Evolutionary conservation across 2,888 invertebrate species (phyloP).

Genomic region (Drosophila diplacantha): DNA sequence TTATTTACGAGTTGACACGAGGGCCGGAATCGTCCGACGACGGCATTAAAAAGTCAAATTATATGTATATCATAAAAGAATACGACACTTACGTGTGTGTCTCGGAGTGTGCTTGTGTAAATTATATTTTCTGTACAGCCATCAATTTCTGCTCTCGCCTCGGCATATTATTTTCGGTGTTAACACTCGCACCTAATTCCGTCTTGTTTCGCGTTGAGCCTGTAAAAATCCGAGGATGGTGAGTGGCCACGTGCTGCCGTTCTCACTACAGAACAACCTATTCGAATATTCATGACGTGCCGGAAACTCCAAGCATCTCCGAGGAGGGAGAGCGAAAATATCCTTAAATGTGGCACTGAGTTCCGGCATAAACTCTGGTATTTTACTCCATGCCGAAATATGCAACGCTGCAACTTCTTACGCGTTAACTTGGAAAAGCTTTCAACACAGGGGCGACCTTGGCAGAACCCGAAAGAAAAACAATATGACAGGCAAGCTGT

Average conservation of each 20-base stretch:
- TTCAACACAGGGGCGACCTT: neutral
- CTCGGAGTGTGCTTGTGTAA: constrained; percentile 11
- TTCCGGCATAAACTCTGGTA: neutral
- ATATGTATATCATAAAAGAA: constrained; percentile 60
- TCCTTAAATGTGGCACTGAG: neutral
- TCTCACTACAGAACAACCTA: constrained; percentile 3
- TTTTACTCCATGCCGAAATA: neutral
- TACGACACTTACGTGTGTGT: constrained; percentile 57
- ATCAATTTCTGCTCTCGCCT: constrained; percentile 45
- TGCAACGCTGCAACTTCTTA: neutral
- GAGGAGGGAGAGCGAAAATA: no score
- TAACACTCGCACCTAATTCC: constrained; percentile 64
- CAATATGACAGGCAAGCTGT: neutral
- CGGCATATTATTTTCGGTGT: constrained; percentile 35
- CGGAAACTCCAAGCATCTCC: neutral
- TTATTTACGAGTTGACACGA: constrained; percentile 60
- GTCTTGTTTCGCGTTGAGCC: constrained; percentile 19
- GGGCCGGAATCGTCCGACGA: constrained; percentile 1
- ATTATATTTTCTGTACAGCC: constrained; percentile 33
- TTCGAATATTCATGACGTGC: constrained; percentile 13
- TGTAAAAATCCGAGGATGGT: constrained; percentile 1
- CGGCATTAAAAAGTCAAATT: constrained; percentile 31
- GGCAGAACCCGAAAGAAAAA: neutral
- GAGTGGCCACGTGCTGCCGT: constrained; percentile 15
- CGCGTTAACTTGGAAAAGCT: neutral